Conservation (phyloP, 1,140 invertebrate species). For the Drosophila sucinea region DNA sequence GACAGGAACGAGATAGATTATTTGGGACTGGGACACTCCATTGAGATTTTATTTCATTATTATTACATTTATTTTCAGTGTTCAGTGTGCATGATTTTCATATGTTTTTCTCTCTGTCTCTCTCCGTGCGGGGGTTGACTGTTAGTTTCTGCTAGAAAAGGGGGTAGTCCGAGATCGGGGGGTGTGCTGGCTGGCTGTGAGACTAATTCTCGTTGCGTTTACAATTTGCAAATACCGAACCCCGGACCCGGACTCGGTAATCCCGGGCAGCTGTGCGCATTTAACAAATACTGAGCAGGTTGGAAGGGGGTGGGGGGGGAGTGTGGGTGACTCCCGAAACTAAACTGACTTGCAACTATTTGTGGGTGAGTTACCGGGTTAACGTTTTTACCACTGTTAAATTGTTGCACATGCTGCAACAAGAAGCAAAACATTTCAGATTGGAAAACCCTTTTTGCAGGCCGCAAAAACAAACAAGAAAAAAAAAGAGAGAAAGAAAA, state of each 20-base stretch:
- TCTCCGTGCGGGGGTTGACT: not conserved
- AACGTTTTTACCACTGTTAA: not conserved
- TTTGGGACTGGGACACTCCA: conserved; percentile 9
- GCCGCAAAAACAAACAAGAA: conserved; percentile 27
- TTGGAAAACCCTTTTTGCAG: conserved; percentile 3
- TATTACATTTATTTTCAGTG: conserved; percentile 70
- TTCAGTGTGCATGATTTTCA: conserved; percentile 57
- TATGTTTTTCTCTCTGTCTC: conserved; percentile 31
- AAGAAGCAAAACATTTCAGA: conserved; percentile 3
- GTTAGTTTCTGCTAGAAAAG: not conserved
- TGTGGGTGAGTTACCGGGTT: conserved; percentile 40
- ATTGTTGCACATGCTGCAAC: conserved; percentile 10
- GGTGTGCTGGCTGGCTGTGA: conserved; percentile 30
- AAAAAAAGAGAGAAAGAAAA: conserved; percentile 23
- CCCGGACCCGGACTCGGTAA: conserved; percentile 32
- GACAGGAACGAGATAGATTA: not conserved
- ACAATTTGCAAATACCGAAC: conserved; percentile 60
- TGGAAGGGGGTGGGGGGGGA: not conserved
- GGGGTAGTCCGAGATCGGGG: conserved; percentile 10
- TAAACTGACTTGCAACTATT: conserved; percentile 69
- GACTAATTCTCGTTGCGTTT: conserved; percentile 67
- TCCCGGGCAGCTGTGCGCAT: conserved; percentile 75
- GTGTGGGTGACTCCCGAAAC: not conserved
- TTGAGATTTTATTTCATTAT: conserved; percentile 71
- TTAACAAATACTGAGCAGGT: conserved; percentile 38